A percentile compares a stretch with the other conserved stretches of the same genome.
Evolutionary conservation across 1,140 invertebrate genomes (phyloP).

Genomic region (Calosoma granatense): DNA sequence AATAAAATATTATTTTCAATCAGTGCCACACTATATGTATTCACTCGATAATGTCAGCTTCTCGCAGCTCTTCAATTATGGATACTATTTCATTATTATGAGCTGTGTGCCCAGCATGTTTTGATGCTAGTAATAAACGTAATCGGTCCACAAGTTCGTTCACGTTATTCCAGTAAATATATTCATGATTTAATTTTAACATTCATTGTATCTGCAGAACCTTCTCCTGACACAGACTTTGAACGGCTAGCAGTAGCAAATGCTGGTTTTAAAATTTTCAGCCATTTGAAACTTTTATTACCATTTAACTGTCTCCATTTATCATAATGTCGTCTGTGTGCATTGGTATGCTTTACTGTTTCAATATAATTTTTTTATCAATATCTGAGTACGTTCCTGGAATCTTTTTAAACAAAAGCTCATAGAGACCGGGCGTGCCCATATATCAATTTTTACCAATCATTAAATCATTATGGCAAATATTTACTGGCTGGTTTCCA

Average conservation of each 20-base stretch:
- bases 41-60: neutral
- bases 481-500: too few relatives aligned
- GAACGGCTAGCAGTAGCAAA: neutral
- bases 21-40: too few relatives aligned
- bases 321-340: neutral
- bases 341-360: neutral
- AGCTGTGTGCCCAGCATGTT: neutral
- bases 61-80: neutral
- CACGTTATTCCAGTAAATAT: neutral
- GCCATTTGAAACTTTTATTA: neutral
- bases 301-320: neutral
- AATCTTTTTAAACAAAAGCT: neutral
- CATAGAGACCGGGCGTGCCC: neutral
- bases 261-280: neutral
- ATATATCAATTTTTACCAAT: neutral
- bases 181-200: neutral
- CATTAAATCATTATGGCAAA: neutral
- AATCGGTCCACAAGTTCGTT: neutral
- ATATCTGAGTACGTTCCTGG: neutral
- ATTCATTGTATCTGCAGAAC: neutral
- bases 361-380: neutral
- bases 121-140: neutral
- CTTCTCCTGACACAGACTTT: neutral
- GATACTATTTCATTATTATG: constrained; percentile 1
- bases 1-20: neutral